phyloP scores from a whole-genome alignment of 2,797 vertebrate species.

The Hippocampus kuda region DNA sequence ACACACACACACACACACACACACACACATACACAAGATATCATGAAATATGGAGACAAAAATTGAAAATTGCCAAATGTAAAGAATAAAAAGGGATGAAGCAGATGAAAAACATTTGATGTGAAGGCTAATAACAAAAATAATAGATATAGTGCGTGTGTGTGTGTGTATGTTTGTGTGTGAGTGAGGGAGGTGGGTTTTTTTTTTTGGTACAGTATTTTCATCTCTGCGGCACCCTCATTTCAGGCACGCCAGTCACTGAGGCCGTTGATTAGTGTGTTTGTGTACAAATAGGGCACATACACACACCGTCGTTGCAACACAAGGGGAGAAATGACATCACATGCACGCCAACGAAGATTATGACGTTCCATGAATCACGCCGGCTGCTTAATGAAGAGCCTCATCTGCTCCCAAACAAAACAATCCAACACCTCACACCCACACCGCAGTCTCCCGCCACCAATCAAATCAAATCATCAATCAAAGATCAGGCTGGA shows the following conservation, averaged over 20 bases:
- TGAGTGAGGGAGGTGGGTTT: conserved; percentile 10
- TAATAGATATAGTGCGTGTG: background rate
- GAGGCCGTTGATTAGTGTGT: conserved; percentile 25
- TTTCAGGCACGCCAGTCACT: conserved; percentile 49
- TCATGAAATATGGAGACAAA: conserved; percentile 42
- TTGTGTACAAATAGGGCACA: conserved; percentile 27
- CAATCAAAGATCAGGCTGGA: background rate
- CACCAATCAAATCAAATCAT: no score
- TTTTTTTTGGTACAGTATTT: conserved; percentile 40
- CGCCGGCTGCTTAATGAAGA: conserved; percentile 43
- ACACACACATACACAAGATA: conserved; percentile 8
- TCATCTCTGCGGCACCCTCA: conserved; percentile 57
- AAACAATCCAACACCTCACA: conserved; percentile 60
- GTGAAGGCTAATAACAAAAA: conserved; percentile 28
- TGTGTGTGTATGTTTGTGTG: conserved; percentile 3
- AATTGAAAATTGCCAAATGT: conserved; percentile 28
- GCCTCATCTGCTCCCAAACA: conserved; percentile 37
- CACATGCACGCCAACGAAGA: conserved; percentile 15
- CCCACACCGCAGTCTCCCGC: background rate
- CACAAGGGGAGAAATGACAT: background rate
- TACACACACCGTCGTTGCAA: conserved; percentile 6
- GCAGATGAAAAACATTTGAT: conserved; percentile 30
- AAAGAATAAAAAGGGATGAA: conserved; percentile 21
- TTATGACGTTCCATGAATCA: conserved; percentile 42
- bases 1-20: background rate